Percentiles rank a stretch among this genome's conserved stretches.
These are phyloP conservation scores for Phalacrocorax carbo DNA, from an alignment of 2,113 vertebrate species.

Conservation along the genomic window DNA sequence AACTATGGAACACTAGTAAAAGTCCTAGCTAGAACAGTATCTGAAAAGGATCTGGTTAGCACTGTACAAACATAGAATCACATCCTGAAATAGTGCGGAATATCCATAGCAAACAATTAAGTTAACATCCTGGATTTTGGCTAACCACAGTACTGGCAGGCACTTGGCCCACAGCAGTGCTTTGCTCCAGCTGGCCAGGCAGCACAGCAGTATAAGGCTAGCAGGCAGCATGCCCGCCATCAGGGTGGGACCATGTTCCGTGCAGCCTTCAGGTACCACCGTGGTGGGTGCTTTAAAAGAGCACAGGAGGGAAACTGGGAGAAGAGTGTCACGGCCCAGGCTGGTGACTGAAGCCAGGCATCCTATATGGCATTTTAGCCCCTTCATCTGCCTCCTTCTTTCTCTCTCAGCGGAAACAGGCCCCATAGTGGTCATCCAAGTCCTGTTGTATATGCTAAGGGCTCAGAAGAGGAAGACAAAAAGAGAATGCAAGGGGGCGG, in stretches of 20 bases:
- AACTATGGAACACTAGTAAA: not conserved
- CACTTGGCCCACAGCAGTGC: not conserved
- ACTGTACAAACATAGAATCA: not conserved
- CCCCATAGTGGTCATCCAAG: not conserved
- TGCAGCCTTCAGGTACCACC: not conserved
- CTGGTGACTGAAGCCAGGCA: not conserved
- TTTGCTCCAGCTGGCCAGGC: not conserved
- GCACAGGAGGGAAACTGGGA: not conserved
- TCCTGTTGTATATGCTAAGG: not conserved
- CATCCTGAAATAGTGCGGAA: not conserved
- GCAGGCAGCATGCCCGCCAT: not conserved
- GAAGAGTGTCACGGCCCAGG: not conserved
- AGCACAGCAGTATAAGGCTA: not conserved
- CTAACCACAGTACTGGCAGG: not conserved
- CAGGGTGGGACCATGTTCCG: not conserved
- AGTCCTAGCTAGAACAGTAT: not conserved
- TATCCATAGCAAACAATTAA: slow-evolving; percentile 19
- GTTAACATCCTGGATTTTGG: not conserved
- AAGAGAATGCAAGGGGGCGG: not conserved
- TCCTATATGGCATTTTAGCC: not conserved
- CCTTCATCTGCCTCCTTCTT: not conserved
- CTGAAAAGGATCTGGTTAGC: slow-evolving; percentile 8
- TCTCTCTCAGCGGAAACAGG: not conserved
- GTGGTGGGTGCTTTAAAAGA: not conserved
- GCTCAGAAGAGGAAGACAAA: not conserved